These are phyloP conservation scores for Lathronympha strigana DNA, from an alignment of 2,888 invertebrate genomes.

Conservation along the genomic window DNA sequence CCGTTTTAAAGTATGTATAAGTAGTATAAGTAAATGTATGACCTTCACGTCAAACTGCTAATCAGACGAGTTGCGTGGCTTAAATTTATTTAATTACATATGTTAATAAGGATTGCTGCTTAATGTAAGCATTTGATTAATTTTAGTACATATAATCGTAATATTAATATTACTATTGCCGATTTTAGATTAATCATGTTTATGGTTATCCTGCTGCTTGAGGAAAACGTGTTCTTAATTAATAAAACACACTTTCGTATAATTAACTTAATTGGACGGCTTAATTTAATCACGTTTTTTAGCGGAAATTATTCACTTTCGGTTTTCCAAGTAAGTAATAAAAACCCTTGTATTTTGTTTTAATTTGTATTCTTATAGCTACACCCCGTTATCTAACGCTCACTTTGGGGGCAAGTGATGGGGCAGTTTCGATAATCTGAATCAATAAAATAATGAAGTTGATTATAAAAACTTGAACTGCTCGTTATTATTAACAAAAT, in stretches of 20 bases:
- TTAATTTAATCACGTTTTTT: slow-evolving; percentile 17
- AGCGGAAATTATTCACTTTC: background rate
- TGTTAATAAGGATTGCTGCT: slow-evolving; percentile 13
- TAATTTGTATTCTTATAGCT: background rate
- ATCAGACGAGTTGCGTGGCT: slow-evolving; percentile 33
- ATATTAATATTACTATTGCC: slow-evolving; percentile 25
- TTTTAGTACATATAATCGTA: slow-evolving; percentile 25
- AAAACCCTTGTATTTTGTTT: background rate
- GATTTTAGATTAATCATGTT: slow-evolving; percentile 24
- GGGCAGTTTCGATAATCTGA: too few relatives aligned
- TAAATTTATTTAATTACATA: slow-evolving; percentile 34
- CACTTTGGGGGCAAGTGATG: too few relatives aligned
- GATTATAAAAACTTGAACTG: too few relatives aligned
- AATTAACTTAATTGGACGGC: slow-evolving; percentile 30
- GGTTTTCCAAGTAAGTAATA: background rate
- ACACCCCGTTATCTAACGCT: too few relatives aligned
- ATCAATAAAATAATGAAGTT: too few relatives aligned
- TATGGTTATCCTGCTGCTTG: slow-evolving; percentile 19
- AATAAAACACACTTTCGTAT: slow-evolving; percentile 31
- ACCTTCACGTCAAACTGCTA: slow-evolving; percentile 23
- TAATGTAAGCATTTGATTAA: slow-evolving; percentile 25
- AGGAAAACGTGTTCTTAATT: slow-evolving; percentile 36
- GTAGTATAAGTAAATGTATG: too few relatives aligned
- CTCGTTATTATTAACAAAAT: too few relatives aligned
- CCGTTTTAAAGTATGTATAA: too few relatives aligned